Base-by-base conservation (phyloP, 2,113 vertebrate species). In the Prionailurus bengalensis region DNA sequence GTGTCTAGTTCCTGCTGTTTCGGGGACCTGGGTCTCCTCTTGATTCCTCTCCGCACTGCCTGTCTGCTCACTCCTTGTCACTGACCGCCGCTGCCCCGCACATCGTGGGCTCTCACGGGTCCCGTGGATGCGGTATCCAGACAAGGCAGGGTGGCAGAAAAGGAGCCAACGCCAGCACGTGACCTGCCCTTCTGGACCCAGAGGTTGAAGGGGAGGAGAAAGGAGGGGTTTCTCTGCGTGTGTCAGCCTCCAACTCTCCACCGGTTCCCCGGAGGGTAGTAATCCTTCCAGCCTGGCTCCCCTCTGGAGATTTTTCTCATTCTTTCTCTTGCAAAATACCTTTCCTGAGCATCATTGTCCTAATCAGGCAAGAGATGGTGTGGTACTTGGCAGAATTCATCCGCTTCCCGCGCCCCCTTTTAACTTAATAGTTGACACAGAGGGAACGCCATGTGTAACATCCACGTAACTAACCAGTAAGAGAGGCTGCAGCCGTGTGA, bases 81-180 rank as follows among this genome's bases (percentile, higher is more conserved):
- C 70, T 25, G 29, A 27, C 53, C 36, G 29, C 80, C 16, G 0
- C 16, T 31, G 53, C 80, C 45, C 0, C 0, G 58, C 33, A 5
- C 48, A 4, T 12, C 0, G 0, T 19, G 21, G 51, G 53, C 27
- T 19, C 53, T 31, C 33, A 0, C 6, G 33, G 48, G 61, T 45
- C 9, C 27, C 19, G 19, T 89, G 79, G 84, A 48, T 25, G 27
- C 13, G 5, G 48, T 13, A 63, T 16, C 42, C 70, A 65, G 51
- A 42, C 39, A 17, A 39, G 36, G 10, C 4, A 4, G 1, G 7
- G 66, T 1, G 1, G 8, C n/a, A 16, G n/a, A 51, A 13, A 53
- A 36, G 36, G 29, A 3, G 5, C 23, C 17, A 6, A 58, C 42
- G 14, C 3, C 9, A 31, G 45, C n/a, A 48, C 21, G 0, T 11